phyloP scores from a whole-genome alignment of 1,140 invertebrate genomes.

The Radopholus similis region DNA sequence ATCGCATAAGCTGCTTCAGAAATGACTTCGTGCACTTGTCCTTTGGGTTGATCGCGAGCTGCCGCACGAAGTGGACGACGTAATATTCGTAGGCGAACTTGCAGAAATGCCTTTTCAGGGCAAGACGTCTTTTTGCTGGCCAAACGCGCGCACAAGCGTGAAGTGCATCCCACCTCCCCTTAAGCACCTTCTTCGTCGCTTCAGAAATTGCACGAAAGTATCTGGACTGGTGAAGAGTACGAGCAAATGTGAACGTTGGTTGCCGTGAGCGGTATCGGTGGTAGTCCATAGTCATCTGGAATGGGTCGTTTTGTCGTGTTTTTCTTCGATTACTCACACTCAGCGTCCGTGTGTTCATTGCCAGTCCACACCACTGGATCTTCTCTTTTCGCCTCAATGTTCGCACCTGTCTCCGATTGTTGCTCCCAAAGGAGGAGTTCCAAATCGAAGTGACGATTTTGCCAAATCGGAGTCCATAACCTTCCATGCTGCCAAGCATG shows the following conservation, averaged over 20 bases:
- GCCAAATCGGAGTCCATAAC: slow-evolving; percentile 6
- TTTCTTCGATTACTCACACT: slow-evolving; percentile 5
- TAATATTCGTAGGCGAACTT: slow-evolving; percentile 24
- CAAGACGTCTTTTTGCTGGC: slow-evolving; percentile 14
- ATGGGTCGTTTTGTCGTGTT: slow-evolving; percentile 6
- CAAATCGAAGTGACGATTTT: slow-evolving; percentile 15
- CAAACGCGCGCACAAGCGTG: slow-evolving; percentile 10
- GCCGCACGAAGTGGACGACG: slow-evolving; percentile 9
- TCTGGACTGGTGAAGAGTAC: neutral
- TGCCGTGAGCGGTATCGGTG: slow-evolving; percentile 10
- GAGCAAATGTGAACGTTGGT: slow-evolving; percentile 4
- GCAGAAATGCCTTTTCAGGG: slow-evolving; percentile 21
- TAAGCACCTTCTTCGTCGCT: slow-evolving; percentile 20
- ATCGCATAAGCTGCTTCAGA: slow-evolving; percentile 22
- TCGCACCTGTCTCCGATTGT: neutral
- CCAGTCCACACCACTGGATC: slow-evolving; percentile 24
- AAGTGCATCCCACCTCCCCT: slow-evolving; percentile 5
- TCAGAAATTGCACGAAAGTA: slow-evolving; percentile 17
- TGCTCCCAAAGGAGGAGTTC: neutral
- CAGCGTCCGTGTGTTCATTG: slow-evolving; percentile 21
- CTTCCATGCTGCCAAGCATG: neutral
- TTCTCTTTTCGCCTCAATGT: slow-evolving; percentile 19
- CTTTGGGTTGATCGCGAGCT: slow-evolving; percentile 7
- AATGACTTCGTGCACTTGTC: slow-evolving; percentile 1
- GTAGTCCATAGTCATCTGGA: slow-evolving; percentile 31